Percentiles rank a stretch among this genome's conserved stretches.
Evolutionary conservation across 2,113 vertebrate species (phyloP).

Genomic region (Zapornia atra): DNA sequence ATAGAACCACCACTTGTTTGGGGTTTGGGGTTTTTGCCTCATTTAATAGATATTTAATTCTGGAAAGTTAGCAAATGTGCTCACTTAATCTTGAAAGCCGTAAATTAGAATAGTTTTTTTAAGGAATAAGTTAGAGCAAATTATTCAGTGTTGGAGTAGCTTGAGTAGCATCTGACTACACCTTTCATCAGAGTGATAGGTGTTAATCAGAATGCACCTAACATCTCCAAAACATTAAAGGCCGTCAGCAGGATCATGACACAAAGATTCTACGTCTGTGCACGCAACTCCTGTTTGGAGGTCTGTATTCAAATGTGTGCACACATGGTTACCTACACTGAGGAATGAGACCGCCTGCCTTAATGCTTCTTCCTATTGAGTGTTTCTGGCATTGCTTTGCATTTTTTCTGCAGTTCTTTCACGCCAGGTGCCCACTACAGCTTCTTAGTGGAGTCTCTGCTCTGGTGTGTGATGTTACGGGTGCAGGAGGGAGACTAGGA

Average conservation of each 20-base stretch:
- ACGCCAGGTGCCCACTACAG: rapidly evolving
- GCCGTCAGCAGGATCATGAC: background rate
- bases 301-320: background rate
- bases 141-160: background rate
- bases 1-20: background rate
- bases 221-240: background rate
- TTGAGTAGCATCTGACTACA: background rate
- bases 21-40: background rate
- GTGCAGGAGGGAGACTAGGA: background rate
- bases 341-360: background rate
- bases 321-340: background rate
- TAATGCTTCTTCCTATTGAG: background rate
- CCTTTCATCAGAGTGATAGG: background rate
- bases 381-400: background rate
- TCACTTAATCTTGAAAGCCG: background rate
- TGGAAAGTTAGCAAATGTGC: background rate
- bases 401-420: background rate
- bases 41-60: background rate
- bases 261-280: background rate
- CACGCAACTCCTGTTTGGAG: background rate
- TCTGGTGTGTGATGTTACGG: rapidly evolving
- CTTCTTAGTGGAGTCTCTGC: background rate
- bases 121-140: background rate
- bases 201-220: constrained; percentile 13
- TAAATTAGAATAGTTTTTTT: background rate